Evolutionary conservation across 2,113 vertebrate species (phyloP), one percentile per base, ranked within the genome.

Genomic region (Seriola dumerili): DNA sequence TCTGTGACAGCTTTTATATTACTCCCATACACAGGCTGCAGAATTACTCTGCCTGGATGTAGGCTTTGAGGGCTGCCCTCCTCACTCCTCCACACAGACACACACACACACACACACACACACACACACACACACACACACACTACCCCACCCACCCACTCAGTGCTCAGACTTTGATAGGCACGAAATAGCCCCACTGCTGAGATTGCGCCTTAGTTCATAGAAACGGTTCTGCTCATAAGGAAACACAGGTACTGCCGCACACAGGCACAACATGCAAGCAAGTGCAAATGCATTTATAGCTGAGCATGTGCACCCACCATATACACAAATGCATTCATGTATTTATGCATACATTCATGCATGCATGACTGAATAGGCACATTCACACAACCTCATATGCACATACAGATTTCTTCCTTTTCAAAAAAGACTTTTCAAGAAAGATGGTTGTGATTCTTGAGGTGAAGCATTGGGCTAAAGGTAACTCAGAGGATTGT

Each of bases 1-100:
- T 48, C n/a, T 38, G 40, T 86, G 87, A 83, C 81, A 69, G 88
- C 79, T 81, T 87, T 85, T 85, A 82, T 78, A 89, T 89, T 85
- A 78, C 68, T 82, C 44, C 79, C 44, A 58, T 75, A 75, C 71
- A 69, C 67, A 61, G 65, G 38, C 71, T 76, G 64, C 82, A 74
- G 76, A 32, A 77, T 81, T 57, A 64, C 80, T 66, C 71, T 76
- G 61, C 67, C 55, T 65, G 52, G 48, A 61, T 63, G 57, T 58
- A 72, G 78, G 77, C 74, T 83, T 64, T 72, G 50, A 79, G 65
- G 80, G 78, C 59, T 57, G 19, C 57, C 61, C 36, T 23, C 38
- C 16, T 52, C 76, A 65, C 46, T 68, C 74, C 57, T 68, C 32
- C 21, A 75, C 50, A 32, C 34, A n/a, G 34, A 50, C 38, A 57